A percentile compares a stretch with the other conserved stretches of the same genome.
Conservation (phyloP, 2,888 invertebrate genomes). For the Drymonia ruficornis region DNA sequence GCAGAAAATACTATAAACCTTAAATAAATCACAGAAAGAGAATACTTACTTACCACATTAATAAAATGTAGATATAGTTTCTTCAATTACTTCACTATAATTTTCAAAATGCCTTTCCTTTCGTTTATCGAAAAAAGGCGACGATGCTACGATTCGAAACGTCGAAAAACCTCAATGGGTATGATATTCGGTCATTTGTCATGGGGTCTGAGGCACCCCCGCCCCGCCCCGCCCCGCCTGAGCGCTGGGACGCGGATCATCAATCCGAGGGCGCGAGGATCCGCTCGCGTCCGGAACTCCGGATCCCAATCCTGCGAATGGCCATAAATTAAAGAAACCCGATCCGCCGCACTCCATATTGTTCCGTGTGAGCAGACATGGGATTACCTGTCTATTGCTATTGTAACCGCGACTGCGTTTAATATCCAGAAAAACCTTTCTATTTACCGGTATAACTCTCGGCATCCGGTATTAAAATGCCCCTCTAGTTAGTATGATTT, state of each 20-base stretch:
- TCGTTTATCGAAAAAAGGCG: neutral
- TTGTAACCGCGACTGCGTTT: too few species aligned
- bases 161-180: neutral
- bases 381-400: neutral
- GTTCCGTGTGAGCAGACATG: neutral
- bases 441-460: too few species aligned
- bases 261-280: constrained; percentile 1
- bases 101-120: neutral
- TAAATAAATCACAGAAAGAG: too few species aligned
- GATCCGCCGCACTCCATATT: too few species aligned
- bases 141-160: neutral
- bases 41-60: too few species aligned
- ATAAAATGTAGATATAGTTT: neutral
- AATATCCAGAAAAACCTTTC: too few species aligned
- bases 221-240: neutral
- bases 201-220: constrained; percentile 3
- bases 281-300: neutral
- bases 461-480: too few species aligned
- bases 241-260: neutral
- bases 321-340: constrained; percentile 7
- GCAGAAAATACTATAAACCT: too few species aligned
- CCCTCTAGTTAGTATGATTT: too few species aligned
- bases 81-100: neutral
- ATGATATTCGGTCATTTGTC: constrained; percentile 5
- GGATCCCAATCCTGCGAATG: neutral